phyloP scores from a whole-genome alignment of 2,113 vertebrate species.

The Montifringilla adamsi region DNA sequence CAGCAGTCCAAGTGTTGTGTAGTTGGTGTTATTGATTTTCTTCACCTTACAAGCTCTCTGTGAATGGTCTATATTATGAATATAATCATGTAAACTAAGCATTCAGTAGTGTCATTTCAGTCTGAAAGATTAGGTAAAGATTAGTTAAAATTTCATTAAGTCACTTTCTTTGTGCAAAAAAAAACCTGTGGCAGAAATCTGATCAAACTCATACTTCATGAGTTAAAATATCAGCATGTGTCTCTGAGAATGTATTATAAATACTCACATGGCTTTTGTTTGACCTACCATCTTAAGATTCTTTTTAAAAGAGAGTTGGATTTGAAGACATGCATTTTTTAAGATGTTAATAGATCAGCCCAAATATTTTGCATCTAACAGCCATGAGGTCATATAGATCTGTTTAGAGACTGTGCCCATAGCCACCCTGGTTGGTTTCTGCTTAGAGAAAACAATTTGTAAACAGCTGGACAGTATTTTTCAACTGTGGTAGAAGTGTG shows the following conservation, averaged over 20 bases:
- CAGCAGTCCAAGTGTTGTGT: not conserved
- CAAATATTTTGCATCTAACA: slow-evolving; percentile 12
- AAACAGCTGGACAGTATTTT: not conserved
- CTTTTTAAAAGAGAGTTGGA: not conserved
- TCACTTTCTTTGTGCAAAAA: not conserved
- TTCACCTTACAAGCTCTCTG: not conserved
- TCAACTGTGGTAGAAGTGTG: not conserved
- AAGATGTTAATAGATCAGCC: not conserved
- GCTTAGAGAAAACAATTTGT: not conserved
- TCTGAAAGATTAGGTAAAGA: not conserved
- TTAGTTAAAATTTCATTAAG: not conserved
- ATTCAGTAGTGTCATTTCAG: not conserved
- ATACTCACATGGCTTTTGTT: not conserved
- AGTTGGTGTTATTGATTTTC: not conserved
- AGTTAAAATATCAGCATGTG: not conserved
- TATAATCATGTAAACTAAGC: not conserved
- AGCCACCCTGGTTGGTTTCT: not conserved
- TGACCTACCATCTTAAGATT: not conserved
- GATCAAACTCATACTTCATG: not conserved
- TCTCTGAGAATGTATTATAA: not conserved
- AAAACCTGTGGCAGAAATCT: not conserved
- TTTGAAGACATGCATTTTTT: not conserved
- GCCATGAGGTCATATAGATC: not conserved
- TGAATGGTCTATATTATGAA: not conserved
- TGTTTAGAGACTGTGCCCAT: not conserved